Conservation (phyloP, 1,140 invertebrate species). For the Hycleus phaleratus region DNA sequence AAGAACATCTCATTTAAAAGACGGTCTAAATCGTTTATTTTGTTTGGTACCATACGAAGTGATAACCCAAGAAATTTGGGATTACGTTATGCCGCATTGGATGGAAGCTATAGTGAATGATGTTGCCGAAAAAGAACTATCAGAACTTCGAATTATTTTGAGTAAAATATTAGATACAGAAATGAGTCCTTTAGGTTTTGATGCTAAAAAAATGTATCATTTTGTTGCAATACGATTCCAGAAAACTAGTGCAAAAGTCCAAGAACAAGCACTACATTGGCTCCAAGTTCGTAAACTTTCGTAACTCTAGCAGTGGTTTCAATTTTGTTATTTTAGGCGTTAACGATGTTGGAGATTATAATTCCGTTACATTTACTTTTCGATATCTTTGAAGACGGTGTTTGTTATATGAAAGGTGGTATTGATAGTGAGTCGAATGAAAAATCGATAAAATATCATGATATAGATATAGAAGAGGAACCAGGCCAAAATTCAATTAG, state of each 20-base stretch:
- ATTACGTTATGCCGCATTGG: conserved; percentile 97
- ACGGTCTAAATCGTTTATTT: conserved; percentile 85
- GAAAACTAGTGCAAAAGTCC: conserved; percentile 75
- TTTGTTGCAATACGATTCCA: conserved; percentile 86
- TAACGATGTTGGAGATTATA: conserved; percentile 82
- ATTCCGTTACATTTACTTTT: conserved; percentile 81
- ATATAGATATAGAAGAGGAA: conserved; percentile 35
- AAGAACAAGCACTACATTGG: conserved; percentile 92
- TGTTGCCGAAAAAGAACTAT: conserved; percentile 84
- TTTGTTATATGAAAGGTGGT: conserved; percentile 55
- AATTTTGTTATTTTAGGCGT: conserved; percentile 44
- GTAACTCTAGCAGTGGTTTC: not conserved
- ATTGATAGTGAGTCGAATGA: conserved; percentile 45
- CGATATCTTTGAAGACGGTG: conserved; percentile 80
- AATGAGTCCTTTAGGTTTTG: conserved; percentile 89
- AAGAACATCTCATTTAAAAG: conserved; percentile 87
- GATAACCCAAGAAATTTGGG: conserved; percentile 93
- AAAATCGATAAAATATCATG: conserved; percentile 39
- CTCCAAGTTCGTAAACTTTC: conserved; percentile 60
- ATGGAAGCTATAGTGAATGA: conserved; percentile 95
- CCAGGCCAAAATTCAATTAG: conserved; percentile 48
- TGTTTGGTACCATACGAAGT: conserved; percentile 97
- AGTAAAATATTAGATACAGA: conserved; percentile 96
- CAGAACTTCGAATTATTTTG: conserved; percentile 85
- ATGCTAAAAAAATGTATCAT: conserved; percentile 88